Conservation (phyloP, 2,888 invertebrate genomes). For the Cepaea hortensis region DNA sequence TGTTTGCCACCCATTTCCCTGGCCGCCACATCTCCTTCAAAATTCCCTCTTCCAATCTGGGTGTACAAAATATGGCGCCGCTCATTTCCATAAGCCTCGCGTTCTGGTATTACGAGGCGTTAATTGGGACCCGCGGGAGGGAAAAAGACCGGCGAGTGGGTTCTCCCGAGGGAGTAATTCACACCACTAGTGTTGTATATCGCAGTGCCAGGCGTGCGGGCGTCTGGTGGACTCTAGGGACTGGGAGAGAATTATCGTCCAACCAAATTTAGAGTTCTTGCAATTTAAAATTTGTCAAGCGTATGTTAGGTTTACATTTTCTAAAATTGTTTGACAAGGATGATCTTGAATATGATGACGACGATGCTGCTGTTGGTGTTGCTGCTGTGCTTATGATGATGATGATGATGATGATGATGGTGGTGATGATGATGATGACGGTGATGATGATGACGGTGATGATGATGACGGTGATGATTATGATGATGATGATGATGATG, state of each 20-base stretch:
- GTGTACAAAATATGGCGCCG: constrained; percentile 21
- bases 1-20: constrained; percentile 2
- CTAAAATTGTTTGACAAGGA: too few species aligned
- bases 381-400: too few species aligned
- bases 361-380: too few species aligned
- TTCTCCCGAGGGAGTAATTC: constrained; percentile 46
- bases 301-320: too few species aligned
- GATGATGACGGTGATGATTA: too few species aligned
- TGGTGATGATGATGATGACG: too few species aligned
- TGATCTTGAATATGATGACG: too few species aligned
- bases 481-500: too few species aligned
- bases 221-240: constrained; percentile 6
- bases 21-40: neutral
- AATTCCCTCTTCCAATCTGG: neutral
- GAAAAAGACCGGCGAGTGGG: constrained; percentile 19
- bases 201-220: constrained; percentile 31
- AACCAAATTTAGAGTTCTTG: too few species aligned
- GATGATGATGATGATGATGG: too few species aligned
- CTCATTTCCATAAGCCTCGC: constrained; percentile 39
- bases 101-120: constrained; percentile 30
- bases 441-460: too few species aligned
- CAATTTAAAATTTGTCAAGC: too few species aligned
- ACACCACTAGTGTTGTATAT: constrained; percentile 47
- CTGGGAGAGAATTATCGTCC: neutral
- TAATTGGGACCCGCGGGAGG: constrained; percentile 47